Conservation (phyloP, 2,888 invertebrate species). For the Nephrocerus scutellatus region DNA sequence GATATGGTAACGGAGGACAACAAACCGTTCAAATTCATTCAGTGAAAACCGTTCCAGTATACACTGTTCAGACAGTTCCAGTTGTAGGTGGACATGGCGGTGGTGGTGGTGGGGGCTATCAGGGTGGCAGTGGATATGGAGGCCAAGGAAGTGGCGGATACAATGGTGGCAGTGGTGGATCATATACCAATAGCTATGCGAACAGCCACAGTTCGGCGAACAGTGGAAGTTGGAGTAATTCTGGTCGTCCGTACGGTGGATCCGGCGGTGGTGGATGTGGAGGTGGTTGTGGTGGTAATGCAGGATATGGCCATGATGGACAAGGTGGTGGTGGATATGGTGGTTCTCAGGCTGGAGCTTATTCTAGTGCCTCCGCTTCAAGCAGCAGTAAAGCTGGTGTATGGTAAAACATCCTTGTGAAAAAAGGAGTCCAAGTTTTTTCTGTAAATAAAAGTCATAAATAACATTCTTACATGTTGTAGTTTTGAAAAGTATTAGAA, state of each 20-base stretch:
- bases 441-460: too few species aligned
- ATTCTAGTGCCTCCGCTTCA: too few species aligned
- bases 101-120: background rate
- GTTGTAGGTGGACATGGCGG: background rate
- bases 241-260: slow-evolving; percentile 14
- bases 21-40: slow-evolving; percentile 15
- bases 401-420: too few species aligned
- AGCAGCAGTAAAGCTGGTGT: too few species aligned
- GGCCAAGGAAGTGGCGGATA: slow-evolving; percentile 11
- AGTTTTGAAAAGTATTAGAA: too few species aligned
- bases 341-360: slow-evolving; percentile 13
- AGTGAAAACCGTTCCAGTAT: too few species aligned
- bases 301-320: background rate
- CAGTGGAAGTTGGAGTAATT: background rate
- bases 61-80: slow-evolving; percentile 21
- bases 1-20: slow-evolving; percentile 5
- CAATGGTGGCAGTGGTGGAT: slow-evolving; percentile 10
- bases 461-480: too few species aligned
- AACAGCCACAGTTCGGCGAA: too few species aligned
- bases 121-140: slow-evolving; percentile 15
- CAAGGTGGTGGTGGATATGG: background rate
- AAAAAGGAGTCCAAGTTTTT: too few species aligned
- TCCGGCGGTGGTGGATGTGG: slow-evolving; percentile 9
- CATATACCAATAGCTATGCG: too few species aligned
- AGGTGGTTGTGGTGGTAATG: slow-evolving; percentile 6